Base-by-base conservation (phyloP, 2,797 vertebrate genomes). In the Columba guinea region DNA sequence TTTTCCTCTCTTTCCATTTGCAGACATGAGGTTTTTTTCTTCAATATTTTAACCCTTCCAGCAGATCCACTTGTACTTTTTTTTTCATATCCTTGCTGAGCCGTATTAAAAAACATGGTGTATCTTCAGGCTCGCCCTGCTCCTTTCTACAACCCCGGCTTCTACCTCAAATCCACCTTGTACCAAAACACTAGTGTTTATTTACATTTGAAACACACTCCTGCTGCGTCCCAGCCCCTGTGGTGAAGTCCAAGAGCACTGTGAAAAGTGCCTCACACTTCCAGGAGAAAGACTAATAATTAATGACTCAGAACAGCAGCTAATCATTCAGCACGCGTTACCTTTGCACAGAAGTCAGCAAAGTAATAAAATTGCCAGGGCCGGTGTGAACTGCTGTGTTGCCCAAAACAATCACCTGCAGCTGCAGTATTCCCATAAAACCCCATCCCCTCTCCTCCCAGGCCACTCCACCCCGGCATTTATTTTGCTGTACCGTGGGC, bases 1-100 rank as follows among this genome's bases (percentile, higher is more conserved):
- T 70, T 90, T 90, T 68, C 41, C 44, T 80, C 23, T 59, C 41
- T 75, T 82, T 62, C 35, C 39, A 67, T 67, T 51, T 93, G 13
- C 34, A 89, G 46, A 90, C 62, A 63, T 22, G 35, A 94, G 84
- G 79, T 94, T 96, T 95, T 95, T 95, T 89, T 90, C 79, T 91
- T 96, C 75, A 94, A 3, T 68, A 58, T 39, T 63, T 70, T 70
- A 96, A 93, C 34, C 49, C 52, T 90, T 94, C 12, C 79, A 95
- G 62, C 65, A 95, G 86, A 95, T 48, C 16, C 13, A 24, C 27
- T 89, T 73, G 30, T 79, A 35, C 13, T 53, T 89, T 90, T 86
- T 35, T 35, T 81, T 91, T 60, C 55, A 46, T 94, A 90, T 74
- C 68, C 49, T 93, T 76, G 23, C 46, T 68, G 22, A 65, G 44